phyloP scores from a whole-genome alignment of 2,797 vertebrate genomes.

The Okamejei kenojei region DNA sequence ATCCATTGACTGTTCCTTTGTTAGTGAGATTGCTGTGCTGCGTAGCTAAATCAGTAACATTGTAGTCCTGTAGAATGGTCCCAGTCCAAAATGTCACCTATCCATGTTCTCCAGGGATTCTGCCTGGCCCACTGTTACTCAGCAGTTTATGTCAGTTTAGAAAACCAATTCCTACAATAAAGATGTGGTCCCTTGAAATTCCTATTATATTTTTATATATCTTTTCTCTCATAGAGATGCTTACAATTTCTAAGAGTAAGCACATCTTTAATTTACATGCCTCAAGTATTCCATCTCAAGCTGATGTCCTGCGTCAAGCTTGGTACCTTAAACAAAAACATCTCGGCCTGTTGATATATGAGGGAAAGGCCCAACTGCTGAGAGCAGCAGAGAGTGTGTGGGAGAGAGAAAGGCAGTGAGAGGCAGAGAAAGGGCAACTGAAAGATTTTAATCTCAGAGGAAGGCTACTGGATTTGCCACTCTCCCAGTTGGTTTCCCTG shows the following conservation, averaged over 20 bases:
- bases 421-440: background rate
- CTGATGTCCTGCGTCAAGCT: background rate
- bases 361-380: background rate
- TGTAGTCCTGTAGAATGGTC: no score
- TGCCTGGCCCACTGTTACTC: no score
- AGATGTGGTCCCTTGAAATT: no score
- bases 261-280: background rate
- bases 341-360: background rate
- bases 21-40: no score
- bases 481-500: background rate
- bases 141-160: no score
- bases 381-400: background rate
- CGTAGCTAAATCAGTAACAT: no score
- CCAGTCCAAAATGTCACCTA: no score
- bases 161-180: no score
- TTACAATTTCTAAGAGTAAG: background rate
- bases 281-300: background rate
- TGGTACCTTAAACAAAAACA: background rate
- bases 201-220: background rate
- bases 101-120: no score
- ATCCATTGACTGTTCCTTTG: no score
- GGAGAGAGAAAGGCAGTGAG: background rate
- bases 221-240: background rate
- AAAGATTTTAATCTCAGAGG: background rate
- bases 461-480: background rate